Conservation (phyloP, 2,888 invertebrate species). For the Agonopterix arenella region DNA sequence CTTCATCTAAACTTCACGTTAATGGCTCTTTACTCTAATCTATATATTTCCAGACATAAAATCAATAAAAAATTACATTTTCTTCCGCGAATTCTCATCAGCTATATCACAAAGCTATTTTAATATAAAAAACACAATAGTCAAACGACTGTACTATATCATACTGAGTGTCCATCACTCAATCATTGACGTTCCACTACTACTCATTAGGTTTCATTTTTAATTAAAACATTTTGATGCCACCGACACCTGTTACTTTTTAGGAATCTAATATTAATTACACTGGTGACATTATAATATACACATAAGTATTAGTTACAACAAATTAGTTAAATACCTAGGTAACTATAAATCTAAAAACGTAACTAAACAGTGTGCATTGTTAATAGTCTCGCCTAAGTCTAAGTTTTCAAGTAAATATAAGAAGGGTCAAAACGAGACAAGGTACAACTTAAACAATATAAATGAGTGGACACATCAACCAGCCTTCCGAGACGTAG, state of each 20-base stretch:
- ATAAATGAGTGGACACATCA: constrained; percentile 64
- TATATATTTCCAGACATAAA: constrained; percentile 16
- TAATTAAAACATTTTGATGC: constrained; percentile 5
- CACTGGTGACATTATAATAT: constrained; percentile 4
- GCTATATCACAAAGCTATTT: constrained; percentile 63
- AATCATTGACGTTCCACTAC: constrained; percentile 8
- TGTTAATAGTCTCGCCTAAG: constrained; percentile 17
- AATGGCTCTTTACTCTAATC: constrained; percentile 13
- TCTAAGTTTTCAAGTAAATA: constrained; percentile 19
- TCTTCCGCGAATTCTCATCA: constrained; percentile 28
- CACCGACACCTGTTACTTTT: constrained; percentile 4
- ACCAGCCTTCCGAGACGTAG: constrained; percentile 62
- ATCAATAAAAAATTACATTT: constrained; percentile 27
- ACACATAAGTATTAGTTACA: constrained; percentile 5
- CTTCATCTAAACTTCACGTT: not conserved
- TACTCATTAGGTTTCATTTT: constrained; percentile 4
- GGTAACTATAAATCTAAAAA: constrained; percentile 17
- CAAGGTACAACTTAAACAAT: constrained; percentile 34
- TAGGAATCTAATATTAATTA: not conserved
- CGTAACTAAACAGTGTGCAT: constrained; percentile 16
- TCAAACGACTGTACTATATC: constrained; percentile 40
- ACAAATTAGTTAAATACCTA: constrained; percentile 11
- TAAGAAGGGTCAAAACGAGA: constrained; percentile 11
- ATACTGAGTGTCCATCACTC: constrained; percentile 25
- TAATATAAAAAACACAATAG: constrained; percentile 48